A percentile compares a stretch with the other conserved stretches of the same genome.
Conservation (phyloP, 2,113 vertebrate genomes). For the Sigmodon hispidus region DNA sequence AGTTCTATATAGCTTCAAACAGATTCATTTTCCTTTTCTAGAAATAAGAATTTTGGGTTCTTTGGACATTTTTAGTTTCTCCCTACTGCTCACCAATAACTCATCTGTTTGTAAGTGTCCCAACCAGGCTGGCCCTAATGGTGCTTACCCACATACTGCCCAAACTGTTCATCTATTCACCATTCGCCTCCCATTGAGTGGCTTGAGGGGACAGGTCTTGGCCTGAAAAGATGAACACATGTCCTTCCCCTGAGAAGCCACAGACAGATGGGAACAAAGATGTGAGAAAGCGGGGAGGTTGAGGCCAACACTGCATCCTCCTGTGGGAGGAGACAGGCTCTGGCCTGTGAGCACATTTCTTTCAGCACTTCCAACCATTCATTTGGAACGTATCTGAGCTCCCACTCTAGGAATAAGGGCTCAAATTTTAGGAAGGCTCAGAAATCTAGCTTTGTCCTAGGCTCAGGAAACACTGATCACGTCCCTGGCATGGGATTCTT, state of each 20-base stretch:
- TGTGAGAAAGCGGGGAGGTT: not conserved
- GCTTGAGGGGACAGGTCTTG: not conserved
- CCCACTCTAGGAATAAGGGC: not conserved
- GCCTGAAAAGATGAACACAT: not conserved
- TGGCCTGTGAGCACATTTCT: not conserved
- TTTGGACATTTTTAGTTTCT: not conserved
- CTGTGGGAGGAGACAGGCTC: not conserved
- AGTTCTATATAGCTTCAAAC: not conserved
- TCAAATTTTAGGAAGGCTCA: conserved; percentile 26
- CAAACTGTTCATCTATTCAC: not conserved
- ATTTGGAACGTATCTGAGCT: not conserved
- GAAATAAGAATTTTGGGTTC: not conserved
- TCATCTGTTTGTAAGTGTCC: not conserved
- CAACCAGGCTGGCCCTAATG: not conserved
- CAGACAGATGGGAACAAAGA: not conserved
- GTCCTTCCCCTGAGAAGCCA: not conserved
- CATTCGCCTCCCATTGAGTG: not conserved
- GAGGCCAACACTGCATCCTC: not conserved
- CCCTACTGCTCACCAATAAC: not conserved
- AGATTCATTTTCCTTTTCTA: conserved; percentile 13
- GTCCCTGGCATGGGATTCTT: conserved; percentile 68
- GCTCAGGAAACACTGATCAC: conserved; percentile 44
- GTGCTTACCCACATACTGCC: not conserved
- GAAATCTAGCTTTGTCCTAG: conserved; percentile 52
- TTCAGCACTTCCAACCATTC: not conserved